Percentiles rank a stretch among this genome's conserved stretches.
phyloP scores from a whole-genome alignment of 2,113 vertebrate species.

The Myanophis thanlyinensis region DNA sequence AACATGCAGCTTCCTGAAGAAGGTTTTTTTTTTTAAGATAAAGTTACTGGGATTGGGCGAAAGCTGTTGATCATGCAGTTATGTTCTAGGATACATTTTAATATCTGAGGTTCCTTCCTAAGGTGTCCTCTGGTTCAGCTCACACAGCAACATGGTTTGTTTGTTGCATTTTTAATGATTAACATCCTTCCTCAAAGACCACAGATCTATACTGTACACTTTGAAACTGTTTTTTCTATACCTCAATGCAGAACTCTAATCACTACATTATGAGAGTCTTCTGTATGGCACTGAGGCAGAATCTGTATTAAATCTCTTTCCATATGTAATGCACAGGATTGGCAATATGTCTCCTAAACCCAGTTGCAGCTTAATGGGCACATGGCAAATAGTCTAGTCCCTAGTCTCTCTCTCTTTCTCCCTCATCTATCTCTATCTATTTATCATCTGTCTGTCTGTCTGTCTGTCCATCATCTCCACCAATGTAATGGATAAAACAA shows the following conservation, averaged over 20 bases:
- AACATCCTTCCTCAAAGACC: neutral
- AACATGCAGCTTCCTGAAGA: neutral
- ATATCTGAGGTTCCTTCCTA: neutral
- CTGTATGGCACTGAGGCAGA: no score
- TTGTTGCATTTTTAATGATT: neutral
- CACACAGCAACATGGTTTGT: neutral
- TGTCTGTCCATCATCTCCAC: neutral
- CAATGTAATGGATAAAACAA: neutral
- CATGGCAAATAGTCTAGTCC: neutral
- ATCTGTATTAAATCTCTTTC: neutral
- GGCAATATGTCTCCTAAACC: neutral
- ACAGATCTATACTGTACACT: neutral
- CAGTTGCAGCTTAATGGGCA: neutral
- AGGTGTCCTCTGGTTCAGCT: neutral
- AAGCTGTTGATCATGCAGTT: neutral
- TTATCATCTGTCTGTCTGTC: no score
- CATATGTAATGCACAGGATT: neutral
- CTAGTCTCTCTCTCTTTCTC: neutral
- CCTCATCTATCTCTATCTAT: neutral
- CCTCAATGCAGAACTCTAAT: neutral
- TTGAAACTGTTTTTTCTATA: neutral
- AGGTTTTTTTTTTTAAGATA: neutral
- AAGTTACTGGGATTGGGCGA: neutral
- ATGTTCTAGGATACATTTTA: neutral
- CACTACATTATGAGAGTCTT: neutral